Evolutionary conservation across 2,113 vertebrate species (phyloP).

Genomic region (Sinocyclocheilus anshuiensis): DNA sequence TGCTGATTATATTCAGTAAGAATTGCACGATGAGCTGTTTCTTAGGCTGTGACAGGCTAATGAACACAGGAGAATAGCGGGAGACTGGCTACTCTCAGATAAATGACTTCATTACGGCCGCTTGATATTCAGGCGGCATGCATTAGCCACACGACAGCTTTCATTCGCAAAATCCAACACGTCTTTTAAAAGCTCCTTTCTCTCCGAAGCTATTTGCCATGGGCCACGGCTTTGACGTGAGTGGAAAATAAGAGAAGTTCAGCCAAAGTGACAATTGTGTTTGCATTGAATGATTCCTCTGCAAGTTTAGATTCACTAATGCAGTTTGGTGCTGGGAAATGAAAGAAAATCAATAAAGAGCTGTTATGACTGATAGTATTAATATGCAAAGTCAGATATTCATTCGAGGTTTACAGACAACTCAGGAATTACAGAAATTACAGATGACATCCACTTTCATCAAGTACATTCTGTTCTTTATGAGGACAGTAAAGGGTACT

Average conservation of each 20-base stretch:
- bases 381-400: conserved; percentile 39
- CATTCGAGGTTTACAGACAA: background rate
- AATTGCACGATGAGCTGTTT: conserved; percentile 64
- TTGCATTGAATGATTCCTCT: conserved; percentile 36
- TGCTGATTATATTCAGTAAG: conserved; percentile 70
- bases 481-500: background rate
- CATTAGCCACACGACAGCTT: conserved; percentile 65
- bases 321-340: conserved; percentile 28
- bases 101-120: conserved; percentile 78
- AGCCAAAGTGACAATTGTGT: conserved; percentile 48
- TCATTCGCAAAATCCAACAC: conserved; percentile 62
- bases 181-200: conserved; percentile 43
- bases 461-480: conserved; percentile 17
- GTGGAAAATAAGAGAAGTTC: conserved; percentile 43
- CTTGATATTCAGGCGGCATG: conserved; percentile 74
- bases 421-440: conserved; percentile 22
- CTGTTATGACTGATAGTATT: conserved; percentile 42
- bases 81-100: conserved; percentile 75
- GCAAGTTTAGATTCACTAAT: conserved; percentile 45
- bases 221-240: background rate
- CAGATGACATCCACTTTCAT: conserved; percentile 15
- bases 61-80: conserved; percentile 74
- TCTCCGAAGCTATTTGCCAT: conserved; percentile 19
- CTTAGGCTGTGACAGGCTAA: conserved; percentile 72
- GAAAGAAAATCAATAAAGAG: conserved; percentile 37